phyloP scores from a whole-genome alignment of 2,113 vertebrate species.

The Boleophthalmus pectinirostris region DNA sequence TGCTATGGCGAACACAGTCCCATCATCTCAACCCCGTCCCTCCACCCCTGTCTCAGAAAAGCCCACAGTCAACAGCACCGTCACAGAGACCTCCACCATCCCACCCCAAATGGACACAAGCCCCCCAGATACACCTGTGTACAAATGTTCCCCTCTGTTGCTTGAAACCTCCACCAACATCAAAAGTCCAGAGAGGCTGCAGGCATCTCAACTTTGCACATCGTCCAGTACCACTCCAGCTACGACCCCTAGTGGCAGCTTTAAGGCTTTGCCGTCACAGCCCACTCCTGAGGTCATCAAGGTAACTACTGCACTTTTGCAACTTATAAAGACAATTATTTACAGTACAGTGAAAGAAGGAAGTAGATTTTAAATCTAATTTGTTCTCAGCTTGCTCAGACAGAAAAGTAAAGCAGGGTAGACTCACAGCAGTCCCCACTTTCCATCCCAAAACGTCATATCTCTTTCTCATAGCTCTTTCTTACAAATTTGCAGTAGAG shows the following conservation, averaged over 20 bases:
- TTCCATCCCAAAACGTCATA: no score
- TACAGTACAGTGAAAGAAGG: no score
- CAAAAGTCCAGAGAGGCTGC: slow-evolving; percentile 75
- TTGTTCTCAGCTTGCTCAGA: no score
- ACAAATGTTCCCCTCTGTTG: slow-evolving; percentile 41
- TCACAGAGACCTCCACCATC: slow-evolving; percentile 16
- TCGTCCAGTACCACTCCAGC: slow-evolving; percentile 30
- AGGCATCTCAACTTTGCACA: slow-evolving; percentile 60
- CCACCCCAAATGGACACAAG: slow-evolving; percentile 13
- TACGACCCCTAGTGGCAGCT: slow-evolving; percentile 16
- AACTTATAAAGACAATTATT: background rate
- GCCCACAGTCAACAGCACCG: slow-evolving; percentile 26
- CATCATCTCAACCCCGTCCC: slow-evolving; percentile 28
- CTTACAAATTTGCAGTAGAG: no score
- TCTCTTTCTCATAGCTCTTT: no score
- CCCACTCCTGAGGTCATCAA: slow-evolving; percentile 54
- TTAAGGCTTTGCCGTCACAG: slow-evolving; percentile 42
- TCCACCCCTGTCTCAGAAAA: slow-evolving; percentile 34
- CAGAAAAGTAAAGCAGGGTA: no score
- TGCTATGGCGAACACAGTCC: background rate
- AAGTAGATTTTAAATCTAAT: no score
- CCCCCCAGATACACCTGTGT: slow-evolving; percentile 30
- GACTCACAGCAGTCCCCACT: no score
- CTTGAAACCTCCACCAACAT: slow-evolving; percentile 51
- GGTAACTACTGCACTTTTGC: background rate